Conservation (phyloP, 2,888 invertebrate genomes). For the Xylota segnis region DNA sequence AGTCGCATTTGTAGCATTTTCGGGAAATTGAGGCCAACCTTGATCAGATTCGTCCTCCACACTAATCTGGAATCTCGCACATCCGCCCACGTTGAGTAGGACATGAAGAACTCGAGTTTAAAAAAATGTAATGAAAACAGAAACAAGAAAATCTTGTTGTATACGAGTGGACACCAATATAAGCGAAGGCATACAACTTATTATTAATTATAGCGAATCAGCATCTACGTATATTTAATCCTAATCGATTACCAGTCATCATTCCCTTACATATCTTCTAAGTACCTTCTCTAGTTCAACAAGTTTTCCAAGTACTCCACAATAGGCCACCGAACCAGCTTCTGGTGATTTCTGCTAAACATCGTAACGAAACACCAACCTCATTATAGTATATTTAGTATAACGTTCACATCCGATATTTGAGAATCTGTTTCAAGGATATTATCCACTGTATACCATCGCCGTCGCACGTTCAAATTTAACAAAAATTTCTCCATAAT, state of each 20-base stretch:
- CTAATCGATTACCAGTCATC: neutral
- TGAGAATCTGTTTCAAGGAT: conserved; percentile 26
- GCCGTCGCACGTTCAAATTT: conserved; percentile 5
- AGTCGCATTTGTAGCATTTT: no score
- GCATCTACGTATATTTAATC: neutral
- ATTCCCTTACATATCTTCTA: neutral
- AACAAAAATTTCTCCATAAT: conserved; percentile 12
- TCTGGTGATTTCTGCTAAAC: conserved; percentile 1
- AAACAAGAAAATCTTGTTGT: no score
- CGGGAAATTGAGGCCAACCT: no score
- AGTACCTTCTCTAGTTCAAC: neutral
- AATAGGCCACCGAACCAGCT: conserved; percentile 1
- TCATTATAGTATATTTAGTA: neutral
- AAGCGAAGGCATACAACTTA: no score
- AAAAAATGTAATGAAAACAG: no score
- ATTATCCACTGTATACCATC: conserved; percentile 2
- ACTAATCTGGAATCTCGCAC: no score
- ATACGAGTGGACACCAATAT: no score
- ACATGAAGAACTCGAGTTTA: no score
- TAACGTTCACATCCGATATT: conserved; percentile 8
- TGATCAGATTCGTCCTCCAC: no score
- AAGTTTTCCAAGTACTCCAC: neutral
- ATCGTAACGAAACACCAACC: neutral
- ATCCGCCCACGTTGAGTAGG: no score
- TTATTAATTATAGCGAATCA: neutral